phyloP scores from a whole-genome alignment of 2,797 vertebrate genomes.

The Uromys caudimaculatus region DNA sequence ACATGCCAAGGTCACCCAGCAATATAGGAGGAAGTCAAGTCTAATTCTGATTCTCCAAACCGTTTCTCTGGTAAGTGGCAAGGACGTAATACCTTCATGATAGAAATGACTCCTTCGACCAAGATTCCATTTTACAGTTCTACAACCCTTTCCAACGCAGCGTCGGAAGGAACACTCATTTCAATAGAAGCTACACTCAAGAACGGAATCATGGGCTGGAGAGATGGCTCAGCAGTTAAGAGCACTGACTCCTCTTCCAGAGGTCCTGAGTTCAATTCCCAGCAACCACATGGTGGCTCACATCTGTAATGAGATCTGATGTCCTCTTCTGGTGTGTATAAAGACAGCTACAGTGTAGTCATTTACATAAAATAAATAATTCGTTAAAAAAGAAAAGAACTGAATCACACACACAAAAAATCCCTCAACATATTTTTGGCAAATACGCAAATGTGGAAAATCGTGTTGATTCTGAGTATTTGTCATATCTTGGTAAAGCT shows the following conservation, averaged over 20 bases:
- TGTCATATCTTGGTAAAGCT: not conserved
- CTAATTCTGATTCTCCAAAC: not conserved
- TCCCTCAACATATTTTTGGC: not conserved
- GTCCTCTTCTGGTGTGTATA: too few species aligned
- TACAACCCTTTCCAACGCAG: not conserved
- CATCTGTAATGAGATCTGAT: too few species aligned
- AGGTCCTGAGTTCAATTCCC: too few species aligned
- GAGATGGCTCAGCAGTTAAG: too few species aligned
- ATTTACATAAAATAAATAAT: too few species aligned
- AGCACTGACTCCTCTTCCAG: too few species aligned
- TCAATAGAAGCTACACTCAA: not conserved
- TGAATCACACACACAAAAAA: constrained; percentile 21
- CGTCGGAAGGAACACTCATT: not conserved
- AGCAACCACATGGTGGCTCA: too few species aligned
- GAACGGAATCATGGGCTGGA: not conserved
- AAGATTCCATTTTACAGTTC: not conserved
- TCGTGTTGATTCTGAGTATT: not conserved
- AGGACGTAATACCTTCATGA: not conserved
- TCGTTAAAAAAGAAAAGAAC: too few species aligned
- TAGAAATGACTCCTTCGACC: not conserved
- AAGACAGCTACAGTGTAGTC: too few species aligned
- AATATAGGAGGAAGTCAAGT: not conserved
- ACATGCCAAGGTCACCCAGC: not conserved
- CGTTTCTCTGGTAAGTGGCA: not conserved
- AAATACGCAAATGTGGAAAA: constrained; percentile 38